These are phyloP conservation scores for Herminia tarsipennalis DNA, from an alignment of 2,888 invertebrate genomes.

Conservation along the genomic window DNA sequence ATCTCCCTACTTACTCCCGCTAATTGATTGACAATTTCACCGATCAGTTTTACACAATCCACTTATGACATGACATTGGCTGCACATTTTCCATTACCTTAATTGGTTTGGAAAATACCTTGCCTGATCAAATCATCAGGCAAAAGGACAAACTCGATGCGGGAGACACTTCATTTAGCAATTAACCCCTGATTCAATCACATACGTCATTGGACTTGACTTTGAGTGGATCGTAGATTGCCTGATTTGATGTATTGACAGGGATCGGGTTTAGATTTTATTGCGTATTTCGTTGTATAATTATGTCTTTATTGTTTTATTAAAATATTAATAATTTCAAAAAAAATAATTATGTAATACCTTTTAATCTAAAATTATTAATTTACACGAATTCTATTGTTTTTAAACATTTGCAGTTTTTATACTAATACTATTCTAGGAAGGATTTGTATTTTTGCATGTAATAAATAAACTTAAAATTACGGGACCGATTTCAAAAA, in stretches of 20 bases:
- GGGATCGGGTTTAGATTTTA: slow-evolving; percentile 22
- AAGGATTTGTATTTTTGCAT: no score
- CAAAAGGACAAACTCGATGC: slow-evolving; percentile 68
- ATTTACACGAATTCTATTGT: no score
- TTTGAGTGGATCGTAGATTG: slow-evolving; percentile 41
- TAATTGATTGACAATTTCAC: slow-evolving; percentile 44
- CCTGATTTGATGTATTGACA: slow-evolving; percentile 38
- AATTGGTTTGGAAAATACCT: slow-evolving; percentile 71
- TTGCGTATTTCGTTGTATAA: no score
- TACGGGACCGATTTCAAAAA: no score
- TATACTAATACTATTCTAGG: no score
- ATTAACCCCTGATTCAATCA: slow-evolving; percentile 83
- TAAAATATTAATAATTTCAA: no score
- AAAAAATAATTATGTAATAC: no score
- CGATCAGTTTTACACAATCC: slow-evolving; percentile 36
- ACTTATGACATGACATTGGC: slow-evolving; percentile 33
- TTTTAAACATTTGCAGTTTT: no score
- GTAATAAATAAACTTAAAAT: no score
- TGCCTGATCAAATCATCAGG: slow-evolving; percentile 70
- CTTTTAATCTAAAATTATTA: no score
- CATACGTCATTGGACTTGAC: slow-evolving; percentile 69
- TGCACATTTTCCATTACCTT: slow-evolving; percentile 52
- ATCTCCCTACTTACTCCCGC: slow-evolving; percentile 18
- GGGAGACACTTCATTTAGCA: slow-evolving; percentile 80
- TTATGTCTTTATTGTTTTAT: no score